Base-by-base conservation (phyloP, 2,888 invertebrate species). In the Silvanus unidentatus region DNA sequence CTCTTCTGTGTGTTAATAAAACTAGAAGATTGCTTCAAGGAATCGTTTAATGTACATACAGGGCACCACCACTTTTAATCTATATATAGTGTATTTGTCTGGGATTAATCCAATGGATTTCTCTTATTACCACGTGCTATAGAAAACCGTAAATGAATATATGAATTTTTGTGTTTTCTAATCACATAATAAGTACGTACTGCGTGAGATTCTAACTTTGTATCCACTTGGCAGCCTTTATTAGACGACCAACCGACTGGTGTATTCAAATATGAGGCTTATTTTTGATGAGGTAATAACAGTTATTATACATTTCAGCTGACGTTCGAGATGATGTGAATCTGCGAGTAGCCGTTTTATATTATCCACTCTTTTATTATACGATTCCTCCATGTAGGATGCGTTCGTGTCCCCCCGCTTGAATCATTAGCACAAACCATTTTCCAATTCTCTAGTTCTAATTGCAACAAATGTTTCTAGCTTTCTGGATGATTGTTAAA, bases 201-300 rank as follows among this genome's bases (percentile, higher is more conserved):
- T 39, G 39, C 22, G 16, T 4, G 16, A 13, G 39, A 39, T 39
- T 39, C 39, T 39, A 16, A 16, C 39, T 3, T 39, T 8, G 28
- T 22, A 39, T 39, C 3, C 16, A 11, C 39, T 27, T 39, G 16
- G 28, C 28, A 27, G 39, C 39, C 22, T 39, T 39, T 39, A 39
- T 39, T 39, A 37, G 37, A 37, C 13, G 28, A 27, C 9, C 16
- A 45, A 37, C 4, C 14, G 42, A 37, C 45, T 45, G 50, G 42
- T 29, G 46, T 51, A 51, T 51, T 52, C 49, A 52, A 52, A 52
- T 52, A 50, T 40, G 45, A 42, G 45, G 43, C 46, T 47, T 44
- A 45, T 45, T 48, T 52, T 50, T 52, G 52, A 52, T 46, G 52
- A 48, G 52, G 42, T 52, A 52, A 52, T 52, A 47, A 52, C 49